Conservation (phyloP, 53 echinoderm and acorn worm genomes). For the Patiria pectinifera region DNA sequence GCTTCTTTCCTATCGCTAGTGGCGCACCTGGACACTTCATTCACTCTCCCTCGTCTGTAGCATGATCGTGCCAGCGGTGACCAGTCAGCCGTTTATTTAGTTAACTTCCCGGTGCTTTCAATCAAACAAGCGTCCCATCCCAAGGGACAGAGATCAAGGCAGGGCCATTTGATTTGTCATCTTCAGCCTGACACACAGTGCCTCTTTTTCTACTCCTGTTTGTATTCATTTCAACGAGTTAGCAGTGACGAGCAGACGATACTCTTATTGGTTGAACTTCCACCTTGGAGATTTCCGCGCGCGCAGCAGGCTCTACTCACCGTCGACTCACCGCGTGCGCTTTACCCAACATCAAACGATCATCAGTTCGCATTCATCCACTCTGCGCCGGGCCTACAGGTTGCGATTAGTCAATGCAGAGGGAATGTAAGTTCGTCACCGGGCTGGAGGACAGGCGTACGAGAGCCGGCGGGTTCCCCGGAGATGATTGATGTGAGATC, state of each 20-base stretch:
- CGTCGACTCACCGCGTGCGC: not conserved
- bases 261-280: constrained; percentile 4
- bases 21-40: not conserved
- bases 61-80: not conserved
- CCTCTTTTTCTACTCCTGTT: not conserved
- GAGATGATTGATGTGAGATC: constrained; percentile 3
- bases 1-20: no score
- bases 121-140: not conserved
- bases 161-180: not conserved
- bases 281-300: not conserved
- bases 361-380: not conserved
- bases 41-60: not conserved
- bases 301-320: not conserved
- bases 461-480: not conserved
- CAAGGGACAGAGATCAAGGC: no score
- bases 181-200: not conserved
- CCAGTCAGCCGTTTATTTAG: not conserved
- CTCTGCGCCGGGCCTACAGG: not conserved
- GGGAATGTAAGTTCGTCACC: not conserved
- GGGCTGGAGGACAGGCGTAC: not conserved
- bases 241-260: not conserved
- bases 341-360: not conserved
- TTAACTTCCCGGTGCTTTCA: not conserved
- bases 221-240: not conserved
- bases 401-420: not conserved